Conservation (phyloP, 2,888 invertebrate species). For the Biston betularia region DNA sequence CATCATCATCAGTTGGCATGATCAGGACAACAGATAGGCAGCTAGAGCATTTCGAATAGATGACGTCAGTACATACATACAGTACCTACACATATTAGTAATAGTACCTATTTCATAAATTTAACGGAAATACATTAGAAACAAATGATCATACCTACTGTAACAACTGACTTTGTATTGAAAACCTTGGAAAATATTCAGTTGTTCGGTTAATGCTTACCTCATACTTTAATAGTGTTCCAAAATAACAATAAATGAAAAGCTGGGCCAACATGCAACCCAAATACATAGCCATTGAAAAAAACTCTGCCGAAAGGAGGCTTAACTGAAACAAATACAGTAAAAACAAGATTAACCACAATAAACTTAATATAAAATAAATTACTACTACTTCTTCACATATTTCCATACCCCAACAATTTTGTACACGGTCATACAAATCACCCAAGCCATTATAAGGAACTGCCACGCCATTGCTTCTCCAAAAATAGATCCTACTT, state of each 20-base stretch:
- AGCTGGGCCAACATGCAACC: constrained; percentile 72
- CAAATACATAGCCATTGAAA: constrained; percentile 68
- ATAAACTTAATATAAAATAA: too few relatives aligned
- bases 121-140: not conserved
- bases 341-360: too few relatives aligned
- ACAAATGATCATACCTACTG: not conserved
- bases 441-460: constrained; percentile 70
- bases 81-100: too few relatives aligned
- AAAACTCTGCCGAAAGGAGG: constrained; percentile 66
- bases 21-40: too few relatives aligned
- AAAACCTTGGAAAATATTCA: not conserved
- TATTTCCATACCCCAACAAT: constrained; percentile 66
- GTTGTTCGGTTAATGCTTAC: constrained; percentile 46
- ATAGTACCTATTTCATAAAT: not conserved
- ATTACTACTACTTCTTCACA: too few relatives aligned
- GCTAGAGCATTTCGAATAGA: too few relatives aligned
- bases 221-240: constrained; percentile 70
- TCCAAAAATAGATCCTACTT: constrained; percentile 70
- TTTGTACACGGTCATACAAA: constrained; percentile 78
- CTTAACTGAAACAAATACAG: constrained; percentile 60
- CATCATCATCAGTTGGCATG: too few relatives aligned
- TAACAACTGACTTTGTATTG: not conserved
- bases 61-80: too few relatives aligned
- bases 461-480: constrained; percentile 72
- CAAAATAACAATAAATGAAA: constrained; percentile 76